Conservation (phyloP, 2,113 vertebrate species). For the Vimba vimba region DNA sequence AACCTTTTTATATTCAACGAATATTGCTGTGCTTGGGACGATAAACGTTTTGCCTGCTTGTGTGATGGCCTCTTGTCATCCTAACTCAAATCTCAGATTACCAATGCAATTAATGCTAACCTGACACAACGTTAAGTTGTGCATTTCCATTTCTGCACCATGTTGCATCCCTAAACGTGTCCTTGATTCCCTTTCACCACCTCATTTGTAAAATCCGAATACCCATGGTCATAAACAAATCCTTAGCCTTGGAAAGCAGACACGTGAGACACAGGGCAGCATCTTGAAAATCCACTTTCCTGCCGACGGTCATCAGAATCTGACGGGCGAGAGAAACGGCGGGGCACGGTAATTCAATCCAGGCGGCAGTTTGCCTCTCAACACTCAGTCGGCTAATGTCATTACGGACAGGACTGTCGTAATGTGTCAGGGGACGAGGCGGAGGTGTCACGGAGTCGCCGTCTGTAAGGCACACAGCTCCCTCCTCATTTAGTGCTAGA, state of each 20-base stretch:
- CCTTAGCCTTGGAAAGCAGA: constrained; percentile 5
- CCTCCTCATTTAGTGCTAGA: constrained; percentile 34
- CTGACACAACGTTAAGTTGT: neutral
- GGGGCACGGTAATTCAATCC: constrained; percentile 23
- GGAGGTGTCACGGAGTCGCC: constrained; percentile 20
- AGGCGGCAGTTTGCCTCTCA: constrained; percentile 14
- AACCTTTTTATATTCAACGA: constrained; percentile 4
- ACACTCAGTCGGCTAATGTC: constrained; percentile 32
- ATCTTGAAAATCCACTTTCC: constrained; percentile 10
- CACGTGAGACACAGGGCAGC: neutral
- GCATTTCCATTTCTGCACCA: neutral
- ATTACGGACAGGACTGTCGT: constrained; percentile 23
- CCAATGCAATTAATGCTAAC: neutral
- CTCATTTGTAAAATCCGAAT: constrained; percentile 5
- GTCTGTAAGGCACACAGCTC: constrained; percentile 23
- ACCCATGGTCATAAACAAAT: constrained; percentile 9
- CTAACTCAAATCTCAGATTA: neutral
- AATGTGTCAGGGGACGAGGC: constrained; percentile 33
- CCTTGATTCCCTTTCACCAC: constrained; percentile 1
- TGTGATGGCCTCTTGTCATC: neutral
- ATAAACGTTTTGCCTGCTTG: neutral
- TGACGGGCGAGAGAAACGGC: constrained; percentile 9
- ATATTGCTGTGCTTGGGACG: neutral
- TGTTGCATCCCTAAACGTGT: neutral
- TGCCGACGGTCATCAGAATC: constrained; percentile 8